Evolutionary conservation across 2,888 invertebrate species (phyloP).

Genomic region (Phania funesta): DNA sequence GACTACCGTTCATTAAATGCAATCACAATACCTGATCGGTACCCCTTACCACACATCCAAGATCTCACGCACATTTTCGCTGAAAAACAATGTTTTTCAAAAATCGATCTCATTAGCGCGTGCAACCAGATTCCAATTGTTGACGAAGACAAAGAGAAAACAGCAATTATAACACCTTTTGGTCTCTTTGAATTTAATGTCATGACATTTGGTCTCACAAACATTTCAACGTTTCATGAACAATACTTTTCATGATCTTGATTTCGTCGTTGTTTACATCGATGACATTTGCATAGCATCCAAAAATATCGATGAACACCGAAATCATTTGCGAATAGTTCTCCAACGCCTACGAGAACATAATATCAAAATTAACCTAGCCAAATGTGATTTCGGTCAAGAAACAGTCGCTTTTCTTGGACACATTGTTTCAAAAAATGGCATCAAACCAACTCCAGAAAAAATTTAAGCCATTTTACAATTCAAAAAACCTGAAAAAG

Average conservation of each 20-base stretch:
- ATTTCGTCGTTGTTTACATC: slow-evolving; percentile 69
- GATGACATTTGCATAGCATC: slow-evolving; percentile 61
- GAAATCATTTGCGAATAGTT: slow-evolving; percentile 54
- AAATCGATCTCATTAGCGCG: slow-evolving; percentile 29
- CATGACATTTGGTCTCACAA: slow-evolving; percentile 75
- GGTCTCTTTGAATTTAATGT: slow-evolving; percentile 73
- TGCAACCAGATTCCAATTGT: slow-evolving; percentile 49
- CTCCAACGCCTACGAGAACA: slow-evolving; percentile 28
- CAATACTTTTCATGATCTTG: slow-evolving; percentile 70
- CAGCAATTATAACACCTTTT: slow-evolving; percentile 70
- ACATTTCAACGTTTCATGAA: slow-evolving; percentile 72
- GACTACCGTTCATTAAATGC: slow-evolving; percentile 32
- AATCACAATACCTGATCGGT: slow-evolving; percentile 51
- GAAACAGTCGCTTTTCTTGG: slow-evolving; percentile 37
- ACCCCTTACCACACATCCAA: slow-evolving; percentile 71
- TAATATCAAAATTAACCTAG: slow-evolving; percentile 69
- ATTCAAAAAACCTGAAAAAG: slow-evolving; percentile 38
- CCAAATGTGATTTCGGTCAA: slow-evolving; percentile 62
- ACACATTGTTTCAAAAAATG: slow-evolving; percentile 17
- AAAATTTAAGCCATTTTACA: slow-evolving; percentile 42
- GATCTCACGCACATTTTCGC: slow-evolving; percentile 51
- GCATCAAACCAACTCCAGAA: slow-evolving; percentile 31
- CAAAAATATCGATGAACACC: slow-evolving; percentile 39
- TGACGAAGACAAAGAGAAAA: slow-evolving; percentile 53
- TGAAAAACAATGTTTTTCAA: slow-evolving; percentile 55